Evolutionary conservation across 37 sponge, comb jelly and placozoan genomes (phyloP).

Genomic region (Eunapius fragilis): DNA sequence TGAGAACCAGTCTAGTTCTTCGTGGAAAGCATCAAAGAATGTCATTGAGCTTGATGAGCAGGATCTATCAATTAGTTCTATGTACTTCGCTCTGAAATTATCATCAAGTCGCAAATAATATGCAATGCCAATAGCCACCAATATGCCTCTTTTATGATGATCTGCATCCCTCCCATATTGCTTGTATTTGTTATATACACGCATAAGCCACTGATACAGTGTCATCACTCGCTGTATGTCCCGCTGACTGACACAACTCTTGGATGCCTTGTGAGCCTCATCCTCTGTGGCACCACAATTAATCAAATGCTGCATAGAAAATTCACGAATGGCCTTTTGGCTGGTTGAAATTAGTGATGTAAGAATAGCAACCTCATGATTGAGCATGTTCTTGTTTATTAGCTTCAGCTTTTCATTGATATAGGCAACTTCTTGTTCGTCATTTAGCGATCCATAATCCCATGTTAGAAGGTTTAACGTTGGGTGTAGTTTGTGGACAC

Average conservation of each 20-base stretch:
- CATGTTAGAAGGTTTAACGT: conserved; percentile 59
- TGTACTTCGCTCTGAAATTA: conserved; percentile 46
- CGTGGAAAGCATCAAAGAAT: conserved; percentile 2
- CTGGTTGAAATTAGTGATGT: conserved; percentile 46
- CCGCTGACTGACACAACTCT: conserved; percentile 81
- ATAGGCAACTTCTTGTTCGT: conserved; percentile 69
- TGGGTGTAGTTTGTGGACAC: conserved; percentile 75
- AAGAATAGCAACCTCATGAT: background rate
- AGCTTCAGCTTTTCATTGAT: conserved; percentile 51
- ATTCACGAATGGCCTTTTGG: conserved; percentile 64
- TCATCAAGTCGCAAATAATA: conserved; percentile 86
- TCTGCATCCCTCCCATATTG: conserved; percentile 1
- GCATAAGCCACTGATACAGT: conserved; percentile 36
- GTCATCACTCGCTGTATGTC: conserved; percentile 72
- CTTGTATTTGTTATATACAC: conserved; percentile 10
- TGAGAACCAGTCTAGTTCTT: conserved; percentile 18
- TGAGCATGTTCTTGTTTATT: conserved; percentile 7
- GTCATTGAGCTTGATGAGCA: background rate
- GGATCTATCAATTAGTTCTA: conserved; percentile 12
- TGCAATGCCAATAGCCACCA: conserved; percentile 84
- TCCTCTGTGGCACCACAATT: background rate
- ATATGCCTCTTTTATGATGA: conserved; percentile 54
- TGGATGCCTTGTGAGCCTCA: conserved; percentile 37
- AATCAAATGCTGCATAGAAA: conserved; percentile 54
- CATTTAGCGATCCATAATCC: conserved; percentile 76